Percentiles rank a stretch among this genome's conserved stretches.
Conservation (phyloP, 2,797 vertebrate genomes). For the Mus caroli region DNA sequence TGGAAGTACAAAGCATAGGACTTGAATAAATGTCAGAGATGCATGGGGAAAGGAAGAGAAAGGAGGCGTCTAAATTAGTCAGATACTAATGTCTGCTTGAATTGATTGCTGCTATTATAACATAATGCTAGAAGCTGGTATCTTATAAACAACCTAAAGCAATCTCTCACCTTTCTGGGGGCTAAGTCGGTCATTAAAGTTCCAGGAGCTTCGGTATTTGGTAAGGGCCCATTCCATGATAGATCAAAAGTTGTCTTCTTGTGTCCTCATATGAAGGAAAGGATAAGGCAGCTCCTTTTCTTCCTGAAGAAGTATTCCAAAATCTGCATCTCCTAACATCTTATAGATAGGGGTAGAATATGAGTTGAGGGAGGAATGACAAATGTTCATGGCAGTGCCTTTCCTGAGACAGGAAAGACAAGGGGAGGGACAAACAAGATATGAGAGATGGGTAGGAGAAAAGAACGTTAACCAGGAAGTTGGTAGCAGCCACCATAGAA, state of each 20-base stretch:
- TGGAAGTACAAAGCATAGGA: not conserved
- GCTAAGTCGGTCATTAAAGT: not conserved
- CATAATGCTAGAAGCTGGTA: not conserved
- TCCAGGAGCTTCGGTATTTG: no score
- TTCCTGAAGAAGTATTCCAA: not conserved
- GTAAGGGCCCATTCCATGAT: not conserved
- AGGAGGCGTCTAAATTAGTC: not conserved
- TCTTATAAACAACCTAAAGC: not conserved
- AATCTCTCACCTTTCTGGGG: not conserved
- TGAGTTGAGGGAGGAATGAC: no score
- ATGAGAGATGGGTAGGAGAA: not conserved
- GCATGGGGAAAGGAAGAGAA: not conserved
- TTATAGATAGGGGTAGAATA: not conserved
- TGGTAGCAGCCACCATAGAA: not conserved
- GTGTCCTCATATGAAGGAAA: not conserved
- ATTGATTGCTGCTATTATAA: not conserved
- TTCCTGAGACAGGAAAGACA: not conserved
- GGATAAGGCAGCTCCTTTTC: not conserved
- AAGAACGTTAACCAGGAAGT: not conserved
- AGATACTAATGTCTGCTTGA: not conserved
- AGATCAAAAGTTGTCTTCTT: not conserved
- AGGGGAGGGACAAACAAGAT: not conserved
- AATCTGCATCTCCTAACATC: not conserved
- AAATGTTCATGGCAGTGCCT: not conserved
- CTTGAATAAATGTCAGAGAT: not conserved